Base-by-base conservation (phyloP, 2,888 invertebrate genomes). In the Pristionchus entomophagus region DNA sequence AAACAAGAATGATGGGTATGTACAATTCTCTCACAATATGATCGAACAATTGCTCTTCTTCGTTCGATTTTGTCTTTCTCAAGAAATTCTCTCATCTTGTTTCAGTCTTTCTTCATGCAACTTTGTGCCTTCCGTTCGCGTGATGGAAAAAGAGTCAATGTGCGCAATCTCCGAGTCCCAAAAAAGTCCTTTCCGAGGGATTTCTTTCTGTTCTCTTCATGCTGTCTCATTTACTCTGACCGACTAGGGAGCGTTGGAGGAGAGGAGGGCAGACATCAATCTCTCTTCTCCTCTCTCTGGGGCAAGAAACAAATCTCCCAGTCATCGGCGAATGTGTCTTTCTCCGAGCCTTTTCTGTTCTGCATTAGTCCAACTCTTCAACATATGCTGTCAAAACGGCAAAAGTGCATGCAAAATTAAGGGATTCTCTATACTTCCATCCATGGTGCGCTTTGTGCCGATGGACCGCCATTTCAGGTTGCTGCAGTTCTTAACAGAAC, bases 271-370 rank as follows among this genome's bases (percentile, higher is more conserved):
- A n/a, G n/a, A n/a, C n/a, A n/a, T n/a, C n/a, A n/a, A 29, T 59
- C 59, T 59, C 19, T 59, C 59, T 14, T 19, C 19, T 14, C 4
- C 35, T 38, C 65, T 65, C 38, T 73, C 5, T 19, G 69, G 38
- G 59, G 3, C 62, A 73, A 41, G 73, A 73, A 69, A 73, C 73
- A 73, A 73, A 73, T 73, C 41, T 73, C 73, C 17, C 73, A 22
- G 73, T 45, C 73, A 73, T 73, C 73, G 73, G 73, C 41, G 45
- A 32, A 26, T 73, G 73, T 26, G 6, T 12, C n/a, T n/a, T 19
- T 10, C 14, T 73, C n/a, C n/a, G n/a, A n/a, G n/a, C 73, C 17
- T 41, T 8, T 12, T 65, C 35, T 4, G 65, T 65, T 65, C 65
- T 65, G 65, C 5, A 35, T n/a, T n/a, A n/a, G n/a, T n/a, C n/a